Conservation (phyloP, 1,140 invertebrate species). For the Trachymyrmex cornetzi region DNA sequence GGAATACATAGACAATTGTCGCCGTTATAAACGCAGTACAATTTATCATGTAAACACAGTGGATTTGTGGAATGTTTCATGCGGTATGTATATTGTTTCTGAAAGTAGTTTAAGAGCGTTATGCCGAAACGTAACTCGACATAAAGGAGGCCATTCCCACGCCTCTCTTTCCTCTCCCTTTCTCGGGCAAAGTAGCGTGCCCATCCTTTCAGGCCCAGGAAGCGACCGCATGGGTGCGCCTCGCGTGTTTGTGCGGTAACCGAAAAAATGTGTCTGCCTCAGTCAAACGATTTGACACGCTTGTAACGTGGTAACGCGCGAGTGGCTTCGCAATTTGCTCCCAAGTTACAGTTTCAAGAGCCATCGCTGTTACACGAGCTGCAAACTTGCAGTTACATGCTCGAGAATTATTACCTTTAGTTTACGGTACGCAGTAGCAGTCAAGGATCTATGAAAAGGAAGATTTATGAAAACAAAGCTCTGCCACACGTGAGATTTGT, state of each 20-base stretch:
- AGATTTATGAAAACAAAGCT: slow-evolving; percentile 31
- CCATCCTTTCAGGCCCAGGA: slow-evolving; percentile 64
- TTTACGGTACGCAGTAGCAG: background rate
- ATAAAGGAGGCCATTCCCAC: slow-evolving; percentile 68
- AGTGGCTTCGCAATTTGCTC: background rate
- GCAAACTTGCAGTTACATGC: background rate
- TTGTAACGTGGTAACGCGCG: background rate
- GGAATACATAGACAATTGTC: background rate
- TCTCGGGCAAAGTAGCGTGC: slow-evolving; percentile 47
- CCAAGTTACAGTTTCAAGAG: background rate
- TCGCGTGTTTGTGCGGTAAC: slow-evolving; percentile 39
- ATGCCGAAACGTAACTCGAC: slow-evolving; percentile 29
- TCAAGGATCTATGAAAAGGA: slow-evolving; percentile 16
- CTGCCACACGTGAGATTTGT: background rate
- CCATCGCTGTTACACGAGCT: background rate
- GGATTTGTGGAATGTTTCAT: slow-evolving; percentile 22
- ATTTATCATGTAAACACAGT: background rate
- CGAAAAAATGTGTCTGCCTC: slow-evolving; percentile 45
- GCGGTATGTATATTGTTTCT: slow-evolving; percentile 4
- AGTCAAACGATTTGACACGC: slow-evolving; percentile 30
- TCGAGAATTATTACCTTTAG: slow-evolving; percentile 40
- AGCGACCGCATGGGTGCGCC: slow-evolving; percentile 55
- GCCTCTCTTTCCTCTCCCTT: slow-evolving; percentile 59
- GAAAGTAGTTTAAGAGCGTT: slow-evolving; percentile 24
- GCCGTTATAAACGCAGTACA: too few species aligned